phyloP scores from a whole-genome alignment of 2,888 invertebrate genomes.

The Cacoxenus indagator region DNA sequence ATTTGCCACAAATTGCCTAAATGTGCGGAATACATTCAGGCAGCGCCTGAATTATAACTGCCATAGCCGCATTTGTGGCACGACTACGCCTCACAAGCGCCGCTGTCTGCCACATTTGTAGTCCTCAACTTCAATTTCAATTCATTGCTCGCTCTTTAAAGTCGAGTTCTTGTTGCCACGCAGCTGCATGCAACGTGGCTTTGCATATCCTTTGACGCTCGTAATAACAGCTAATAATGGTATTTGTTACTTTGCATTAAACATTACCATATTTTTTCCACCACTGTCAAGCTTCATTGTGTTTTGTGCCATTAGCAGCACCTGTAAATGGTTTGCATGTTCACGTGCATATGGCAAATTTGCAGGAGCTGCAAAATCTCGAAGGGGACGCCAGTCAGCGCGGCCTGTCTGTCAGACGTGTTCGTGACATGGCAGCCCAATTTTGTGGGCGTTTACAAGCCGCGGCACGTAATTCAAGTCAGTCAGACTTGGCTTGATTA shows the following conservation, averaged over 20 bases:
- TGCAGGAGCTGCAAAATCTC: too few relatives aligned
- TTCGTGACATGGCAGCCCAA: too few relatives aligned
- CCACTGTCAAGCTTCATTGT: neutral
- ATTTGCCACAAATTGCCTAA: too few relatives aligned
- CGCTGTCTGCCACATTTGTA: neutral
- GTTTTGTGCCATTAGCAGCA: slow-evolving; percentile 10
- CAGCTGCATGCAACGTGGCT: neutral
- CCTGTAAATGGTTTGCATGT: slow-evolving; percentile 21
- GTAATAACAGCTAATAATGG: slow-evolving; percentile 12
- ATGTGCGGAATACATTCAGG: too few relatives aligned
- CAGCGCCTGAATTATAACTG: too few relatives aligned
- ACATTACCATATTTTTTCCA: slow-evolving; percentile 7
- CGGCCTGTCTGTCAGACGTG: neutral
- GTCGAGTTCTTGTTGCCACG: neutral
- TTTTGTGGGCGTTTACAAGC: too few relatives aligned
- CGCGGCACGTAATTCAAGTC: slow-evolving; percentile 48
- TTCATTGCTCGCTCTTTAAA: neutral
- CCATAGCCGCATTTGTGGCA: too few relatives aligned
- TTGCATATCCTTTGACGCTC: neutral
- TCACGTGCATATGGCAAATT: neutral
- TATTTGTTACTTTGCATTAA: slow-evolving; percentile 17
- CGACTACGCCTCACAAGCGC: too few relatives aligned
- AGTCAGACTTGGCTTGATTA: neutral
- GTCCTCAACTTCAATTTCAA: neutral
- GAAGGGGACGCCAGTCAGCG: neutral